Conservation (phyloP, 2,797 vertebrate genomes). For the Smutsia gigantea region DNA sequence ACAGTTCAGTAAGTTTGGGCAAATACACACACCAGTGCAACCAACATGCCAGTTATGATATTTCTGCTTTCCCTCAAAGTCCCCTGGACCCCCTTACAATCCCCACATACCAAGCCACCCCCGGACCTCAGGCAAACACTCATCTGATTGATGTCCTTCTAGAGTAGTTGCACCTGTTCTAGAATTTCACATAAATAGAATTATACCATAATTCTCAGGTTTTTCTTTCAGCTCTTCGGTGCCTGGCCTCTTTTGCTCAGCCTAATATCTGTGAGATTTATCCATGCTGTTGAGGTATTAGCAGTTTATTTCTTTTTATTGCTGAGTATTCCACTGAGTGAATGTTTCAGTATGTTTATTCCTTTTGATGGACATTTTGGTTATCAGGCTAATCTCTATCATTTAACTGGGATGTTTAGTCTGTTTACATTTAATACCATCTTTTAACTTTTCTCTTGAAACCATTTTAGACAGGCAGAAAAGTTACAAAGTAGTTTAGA, state of each 20-base stretch:
- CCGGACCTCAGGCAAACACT: background rate
- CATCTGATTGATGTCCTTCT: background rate
- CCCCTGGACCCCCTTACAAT: background rate
- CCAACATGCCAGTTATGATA: background rate
- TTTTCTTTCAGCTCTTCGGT: background rate
- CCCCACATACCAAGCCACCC: background rate
- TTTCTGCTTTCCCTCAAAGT: background rate
- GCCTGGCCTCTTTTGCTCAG: background rate
- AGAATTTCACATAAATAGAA: constrained; percentile 17
- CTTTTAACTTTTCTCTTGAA: constrained; percentile 47
- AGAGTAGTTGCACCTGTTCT: background rate
- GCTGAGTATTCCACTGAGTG: background rate
- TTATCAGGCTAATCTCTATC: background rate
- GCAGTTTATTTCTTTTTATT: background rate
- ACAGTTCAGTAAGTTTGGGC: background rate
- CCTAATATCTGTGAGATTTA: background rate
- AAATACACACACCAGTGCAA: background rate
- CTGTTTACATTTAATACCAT: background rate
- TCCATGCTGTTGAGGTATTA: background rate
- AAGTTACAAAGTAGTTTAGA: background rate
- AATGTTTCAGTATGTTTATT: background rate
- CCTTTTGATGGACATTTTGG: background rate
- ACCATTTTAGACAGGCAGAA: background rate
- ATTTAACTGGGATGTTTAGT: constrained; percentile 22
- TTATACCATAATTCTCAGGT: background rate